A percentile compares a stretch with the other conserved stretches of the same genome.
Conservation (phyloP, 2,888 invertebrate genomes). For the Seira sanloemensis region DNA sequence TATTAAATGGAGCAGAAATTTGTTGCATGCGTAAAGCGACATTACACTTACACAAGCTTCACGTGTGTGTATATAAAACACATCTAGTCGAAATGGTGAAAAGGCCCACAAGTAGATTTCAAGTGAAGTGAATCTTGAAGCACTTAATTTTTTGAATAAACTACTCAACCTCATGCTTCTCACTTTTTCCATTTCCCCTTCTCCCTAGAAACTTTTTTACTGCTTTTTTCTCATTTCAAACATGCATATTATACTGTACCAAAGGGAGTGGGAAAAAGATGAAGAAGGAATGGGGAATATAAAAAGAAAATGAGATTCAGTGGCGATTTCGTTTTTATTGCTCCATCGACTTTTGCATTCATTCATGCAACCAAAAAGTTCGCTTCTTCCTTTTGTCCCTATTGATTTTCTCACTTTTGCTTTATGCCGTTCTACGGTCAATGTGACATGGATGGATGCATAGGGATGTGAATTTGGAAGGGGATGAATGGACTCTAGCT, state of each 20-base stretch:
- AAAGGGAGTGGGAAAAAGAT: conserved; percentile 26
- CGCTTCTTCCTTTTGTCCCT: conserved; percentile 70
- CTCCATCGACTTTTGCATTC: conserved; percentile 74
- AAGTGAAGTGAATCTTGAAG: background rate
- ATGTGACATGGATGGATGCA: conserved; percentile 62
- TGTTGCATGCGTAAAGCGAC: background rate
- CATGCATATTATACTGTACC: conserved; percentile 42
- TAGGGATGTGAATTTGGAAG: conserved; percentile 53
- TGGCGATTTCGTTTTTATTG: conserved; percentile 74
- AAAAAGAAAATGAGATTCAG: conserved; percentile 73
- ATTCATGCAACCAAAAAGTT: conserved; percentile 29
- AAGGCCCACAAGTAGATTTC: background rate
- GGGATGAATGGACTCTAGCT: conserved; percentile 51
- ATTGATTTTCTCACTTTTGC: conserved; percentile 74
- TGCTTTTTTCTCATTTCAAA: conserved; percentile 42
- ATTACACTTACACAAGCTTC: background rate
- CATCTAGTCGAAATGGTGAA: no score
- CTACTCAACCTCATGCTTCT: background rate
- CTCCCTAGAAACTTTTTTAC: conserved; percentile 31
- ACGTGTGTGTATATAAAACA: background rate
- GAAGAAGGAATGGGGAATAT: conserved; percentile 45
- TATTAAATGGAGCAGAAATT: background rate
- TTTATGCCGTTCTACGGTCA: conserved; percentile 29
- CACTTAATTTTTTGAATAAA: background rate
- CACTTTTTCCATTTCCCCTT: conserved; percentile 14